Conservation (phyloP, 2,113 vertebrate genomes). For the Crotalus horridus region DNA sequence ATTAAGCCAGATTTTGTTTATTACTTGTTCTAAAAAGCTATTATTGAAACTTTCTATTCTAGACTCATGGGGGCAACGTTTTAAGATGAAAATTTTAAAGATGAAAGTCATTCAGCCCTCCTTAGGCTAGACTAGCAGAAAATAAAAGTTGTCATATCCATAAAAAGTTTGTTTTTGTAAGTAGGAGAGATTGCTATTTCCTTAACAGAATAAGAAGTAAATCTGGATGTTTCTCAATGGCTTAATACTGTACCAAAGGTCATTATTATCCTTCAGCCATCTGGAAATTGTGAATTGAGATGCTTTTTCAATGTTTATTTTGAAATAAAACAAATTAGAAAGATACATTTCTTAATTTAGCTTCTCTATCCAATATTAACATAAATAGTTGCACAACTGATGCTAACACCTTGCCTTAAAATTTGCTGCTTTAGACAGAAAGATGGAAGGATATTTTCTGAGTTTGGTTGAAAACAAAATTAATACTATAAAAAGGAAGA, state of each 20-base stretch:
- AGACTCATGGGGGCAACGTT: background rate
- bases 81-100: background rate
- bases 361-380: background rate
- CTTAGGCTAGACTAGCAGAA: background rate
- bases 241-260: background rate
- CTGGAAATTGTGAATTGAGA: background rate
- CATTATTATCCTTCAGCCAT: background rate
- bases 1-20: constrained; percentile 30
- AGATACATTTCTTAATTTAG: background rate
- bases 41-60: background rate
- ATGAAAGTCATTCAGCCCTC: background rate
- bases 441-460: background rate
- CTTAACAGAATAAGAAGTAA: background rate
- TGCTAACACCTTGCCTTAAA: background rate
- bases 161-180: background rate
- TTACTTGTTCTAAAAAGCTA: background rate
- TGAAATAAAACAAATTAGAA: background rate
- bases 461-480: background rate
- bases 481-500: background rate
- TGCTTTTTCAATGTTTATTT: background rate
- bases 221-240: background rate
- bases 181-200: background rate
- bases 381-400: background rate
- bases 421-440: background rate
- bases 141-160: background rate